Evolutionary conservation across 1,140 invertebrate species (phyloP), one percentile per base, ranked within the genome.

Genomic region (Asobara japonica): DNA sequence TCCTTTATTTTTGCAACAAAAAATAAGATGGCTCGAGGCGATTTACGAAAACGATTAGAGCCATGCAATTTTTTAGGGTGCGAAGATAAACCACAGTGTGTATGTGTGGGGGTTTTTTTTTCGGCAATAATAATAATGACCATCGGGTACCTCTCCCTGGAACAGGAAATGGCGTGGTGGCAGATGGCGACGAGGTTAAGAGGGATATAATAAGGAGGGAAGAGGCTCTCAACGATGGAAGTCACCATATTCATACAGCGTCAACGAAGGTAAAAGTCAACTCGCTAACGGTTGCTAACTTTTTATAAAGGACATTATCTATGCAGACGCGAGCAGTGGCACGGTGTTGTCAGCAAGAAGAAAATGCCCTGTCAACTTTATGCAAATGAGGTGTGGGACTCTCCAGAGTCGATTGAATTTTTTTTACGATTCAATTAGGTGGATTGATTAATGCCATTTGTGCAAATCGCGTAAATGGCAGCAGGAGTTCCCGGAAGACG

Each of bases 51-150:
- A 56, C 51, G 20, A 56, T 56, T 56, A 56, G 51, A 56, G 22
- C 51, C 51, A 56, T 56, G 51, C 51, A 56, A 56, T 56, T 56
- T 56, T 22, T 61, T 33, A 33, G 60, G 69, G 69, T 38, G 33
- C 56, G 45, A 61, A 38, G 36, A 72, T 38, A 60, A 72, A 51
- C 56, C 64, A 31, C 64, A 13, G 22, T n/a, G 29, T 16, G 29
- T 0, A 22, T 31, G 56, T 30, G 33, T 33, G 13, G 16, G 30
- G 6, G 20, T 7, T 31, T 30, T 38, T 64, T 45, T 20, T 31
- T 51, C 70, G 38, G 73, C 72, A 74, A 77, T 78, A 81, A 78
- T 76, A 77, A 82, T 80, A 71, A 80, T 78, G 73, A 80, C 76
- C 70, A 80, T 76, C 78, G 78, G 22, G 62, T 30, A 73, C 71